Percentiles rank a stretch among this genome's conserved stretches.
These are phyloP conservation scores for Ceratotherium simum DNA, from an alignment of 2,113 vertebrate genomes.

Conservation along the genomic window DNA sequence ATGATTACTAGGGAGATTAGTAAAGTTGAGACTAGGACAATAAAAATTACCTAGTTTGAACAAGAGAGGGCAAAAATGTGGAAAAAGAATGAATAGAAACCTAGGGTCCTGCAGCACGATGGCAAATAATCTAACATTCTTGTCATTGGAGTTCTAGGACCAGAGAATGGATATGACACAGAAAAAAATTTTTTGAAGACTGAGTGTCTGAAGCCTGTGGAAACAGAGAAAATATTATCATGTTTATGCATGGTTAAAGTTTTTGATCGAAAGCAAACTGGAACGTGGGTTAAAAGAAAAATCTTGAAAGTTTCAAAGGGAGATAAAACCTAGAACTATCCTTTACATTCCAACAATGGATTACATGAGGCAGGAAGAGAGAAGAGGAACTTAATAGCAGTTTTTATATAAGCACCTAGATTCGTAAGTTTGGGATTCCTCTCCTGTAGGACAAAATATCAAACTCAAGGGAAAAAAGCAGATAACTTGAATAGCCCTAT, in stretches of 20 bases:
- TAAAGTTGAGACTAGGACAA: background rate
- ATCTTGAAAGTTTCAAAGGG: background rate
- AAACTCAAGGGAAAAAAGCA: background rate
- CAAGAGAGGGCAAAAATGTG: background rate
- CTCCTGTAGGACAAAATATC: background rate
- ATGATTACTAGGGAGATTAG: background rate
- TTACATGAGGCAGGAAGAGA: background rate
- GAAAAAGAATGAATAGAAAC: background rate
- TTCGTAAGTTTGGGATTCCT: background rate
- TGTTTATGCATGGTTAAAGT: background rate
- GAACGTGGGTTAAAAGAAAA: background rate
- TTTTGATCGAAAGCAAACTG: background rate
- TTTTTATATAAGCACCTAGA: background rate
- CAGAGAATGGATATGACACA: background rate
- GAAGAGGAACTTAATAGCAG: background rate
- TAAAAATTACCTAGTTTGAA: background rate
- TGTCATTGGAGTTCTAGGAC: background rate
- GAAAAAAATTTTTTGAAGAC: background rate
- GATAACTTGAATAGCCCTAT: background rate
- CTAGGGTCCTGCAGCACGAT: background rate
- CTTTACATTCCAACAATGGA: background rate
- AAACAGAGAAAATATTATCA: background rate
- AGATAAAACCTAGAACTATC: background rate
- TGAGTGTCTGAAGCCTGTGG: background rate
- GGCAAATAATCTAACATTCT: background rate